phyloP scores from a whole-genome alignment of 1,140 invertebrate genomes.

The Lordiphosa mommai region DNA sequence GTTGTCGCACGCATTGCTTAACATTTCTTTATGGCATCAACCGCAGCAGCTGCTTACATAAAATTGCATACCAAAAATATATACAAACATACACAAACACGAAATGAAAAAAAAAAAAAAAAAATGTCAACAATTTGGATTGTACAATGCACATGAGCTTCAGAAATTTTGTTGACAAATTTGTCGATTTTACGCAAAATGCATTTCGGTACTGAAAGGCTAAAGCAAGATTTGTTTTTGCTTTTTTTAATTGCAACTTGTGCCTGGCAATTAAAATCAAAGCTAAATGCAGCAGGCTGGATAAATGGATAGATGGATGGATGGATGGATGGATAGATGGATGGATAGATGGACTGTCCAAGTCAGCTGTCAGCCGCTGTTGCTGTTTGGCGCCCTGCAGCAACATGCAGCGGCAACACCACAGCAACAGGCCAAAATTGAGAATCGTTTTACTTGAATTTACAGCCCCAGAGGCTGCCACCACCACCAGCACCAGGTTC shows the following conservation, averaged over 20 bases:
- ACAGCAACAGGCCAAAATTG: slow-evolving; percentile 32
- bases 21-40: slow-evolving; percentile 51
- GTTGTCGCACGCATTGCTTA: slow-evolving; percentile 43
- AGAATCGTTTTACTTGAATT: slow-evolving; percentile 58
- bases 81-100: neutral
- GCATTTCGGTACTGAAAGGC: slow-evolving; percentile 43
- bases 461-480: slow-evolving; percentile 25
- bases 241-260: slow-evolving; percentile 42
- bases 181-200: slow-evolving; percentile 55
- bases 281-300: slow-evolving; percentile 19
- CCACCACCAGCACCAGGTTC: slow-evolving; percentile 5
- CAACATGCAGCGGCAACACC: slow-evolving; percentile 4
- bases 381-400: slow-evolving; percentile 13
- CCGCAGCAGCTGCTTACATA: slow-evolving; percentile 40
- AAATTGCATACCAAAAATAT: slow-evolving; percentile 29
- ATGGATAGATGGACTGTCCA: slow-evolving; percentile 11
- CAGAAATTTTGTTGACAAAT: slow-evolving; percentile 48
- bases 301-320: slow-evolving; percentile 3
- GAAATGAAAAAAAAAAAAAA: neutral
- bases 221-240: slow-evolving; percentile 40
- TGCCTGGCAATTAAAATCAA: slow-evolving; percentile 50
- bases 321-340: slow-evolving; percentile 6
- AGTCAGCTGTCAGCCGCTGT: neutral
- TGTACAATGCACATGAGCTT: slow-evolving; percentile 53
- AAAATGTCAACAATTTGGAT: slow-evolving; percentile 62